Conservation (phyloP, 1,140 invertebrate species). For the Octopus sinensis region DNA sequence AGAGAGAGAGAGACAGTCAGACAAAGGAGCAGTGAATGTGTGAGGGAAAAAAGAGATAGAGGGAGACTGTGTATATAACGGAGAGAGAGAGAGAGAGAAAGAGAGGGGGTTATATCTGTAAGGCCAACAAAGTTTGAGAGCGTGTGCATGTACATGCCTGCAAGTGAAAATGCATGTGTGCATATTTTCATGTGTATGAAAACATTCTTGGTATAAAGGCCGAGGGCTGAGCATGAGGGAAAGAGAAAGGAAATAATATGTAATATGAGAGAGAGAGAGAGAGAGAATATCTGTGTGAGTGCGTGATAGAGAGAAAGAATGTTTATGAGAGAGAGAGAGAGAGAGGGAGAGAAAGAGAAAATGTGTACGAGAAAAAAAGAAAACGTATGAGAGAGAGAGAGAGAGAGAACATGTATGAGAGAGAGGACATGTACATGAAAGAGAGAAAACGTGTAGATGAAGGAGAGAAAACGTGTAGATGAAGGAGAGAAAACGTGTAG, state of each 20-base stretch:
- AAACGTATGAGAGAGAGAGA: constrained; percentile 17
- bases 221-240: neutral
- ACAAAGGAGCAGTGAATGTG: neutral
- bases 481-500: too few species aligned
- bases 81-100: neutral
- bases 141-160: too few species aligned
- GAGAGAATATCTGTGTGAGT: neutral
- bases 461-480: too few species aligned
- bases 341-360: neutral
- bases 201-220: neutral
- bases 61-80: neutral
- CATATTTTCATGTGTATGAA: too few species aligned
- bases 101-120: neutral
- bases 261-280: neutral
- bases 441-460: too few species aligned
- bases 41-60: neutral
- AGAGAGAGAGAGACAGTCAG: neutral
- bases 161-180: too few species aligned
- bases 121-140: too few species aligned
- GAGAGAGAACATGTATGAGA: constrained; percentile 8
- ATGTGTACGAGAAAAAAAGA: constrained; percentile 19
- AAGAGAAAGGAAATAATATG: constrained; percentile 8
- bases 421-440: too few species aligned
- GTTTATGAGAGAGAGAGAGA: neutral
- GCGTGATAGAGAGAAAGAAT: neutral